phyloP scores from a whole-genome alignment of 2,113 vertebrate genomes.

The Pedetes capensis region DNA sequence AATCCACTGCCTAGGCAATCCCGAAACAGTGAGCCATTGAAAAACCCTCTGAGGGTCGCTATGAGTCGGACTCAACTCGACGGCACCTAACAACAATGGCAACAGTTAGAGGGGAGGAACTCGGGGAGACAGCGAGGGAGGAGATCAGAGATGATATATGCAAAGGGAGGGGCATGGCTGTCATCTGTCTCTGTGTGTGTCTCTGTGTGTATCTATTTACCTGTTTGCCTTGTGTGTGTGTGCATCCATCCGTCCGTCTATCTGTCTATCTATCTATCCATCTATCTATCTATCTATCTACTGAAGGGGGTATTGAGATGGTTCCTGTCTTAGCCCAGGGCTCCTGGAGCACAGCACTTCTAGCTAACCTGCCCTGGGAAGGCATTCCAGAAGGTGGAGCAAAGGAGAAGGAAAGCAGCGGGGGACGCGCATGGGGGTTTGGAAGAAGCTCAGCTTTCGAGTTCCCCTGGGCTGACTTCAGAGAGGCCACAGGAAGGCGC shows the following conservation, averaged over 20 bases:
- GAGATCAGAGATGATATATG: not conserved
- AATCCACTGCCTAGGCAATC: no score
- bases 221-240: no score
- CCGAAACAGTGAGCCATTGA: no score
- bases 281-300: not conserved
- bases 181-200: no score
- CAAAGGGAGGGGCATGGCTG: no score
- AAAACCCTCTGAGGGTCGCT: no score
- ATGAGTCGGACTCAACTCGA: no score
- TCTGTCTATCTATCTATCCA: no score
- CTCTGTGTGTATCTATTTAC: not conserved
- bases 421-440: accelerated
- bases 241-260: not conserved
- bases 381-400: accelerated
- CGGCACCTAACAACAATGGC: no score
- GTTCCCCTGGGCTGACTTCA: not conserved
- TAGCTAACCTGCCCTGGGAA: accelerated
- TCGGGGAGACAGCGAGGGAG: no score
- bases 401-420: not conserved
- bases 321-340: no score
- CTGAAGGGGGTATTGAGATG: not conserved
- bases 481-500: not conserved
- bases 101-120: no score
- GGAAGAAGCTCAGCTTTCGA: not conserved
- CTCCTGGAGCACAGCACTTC: not conserved